Base-by-base conservation (phyloP, 2,113 vertebrate species). In the Athene cunicularia region DNA sequence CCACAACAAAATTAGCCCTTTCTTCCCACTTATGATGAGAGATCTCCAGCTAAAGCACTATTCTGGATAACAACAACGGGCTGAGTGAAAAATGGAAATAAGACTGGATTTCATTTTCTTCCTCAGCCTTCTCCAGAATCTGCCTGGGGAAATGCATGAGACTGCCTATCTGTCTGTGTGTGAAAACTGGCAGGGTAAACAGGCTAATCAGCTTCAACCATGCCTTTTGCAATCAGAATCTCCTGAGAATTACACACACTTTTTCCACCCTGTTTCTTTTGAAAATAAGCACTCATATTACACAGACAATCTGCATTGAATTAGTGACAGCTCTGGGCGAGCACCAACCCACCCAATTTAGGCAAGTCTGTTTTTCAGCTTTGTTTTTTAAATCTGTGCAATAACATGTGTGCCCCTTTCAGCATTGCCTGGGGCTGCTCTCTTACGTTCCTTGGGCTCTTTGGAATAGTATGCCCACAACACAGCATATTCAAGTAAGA, bases 131-230 rank as follows among this genome's bases (percentile, higher is more conserved):
- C 53, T 86, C 33, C 86, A 80, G 76, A 92, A 53, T 56, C 41
- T 96, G 68, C 66, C 56, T 39, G 52, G 83, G 86, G 56, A 85
- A 83, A 85, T 32, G 14, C 71, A 91, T 23, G 16, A 81, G 81
- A 21, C 50, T 71, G 41, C 35, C 62, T 95, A 86, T 90, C 66
- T 56, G 28, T 70, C 30, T 89, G 49, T 80, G 47, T 84, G 77
- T 47, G 58, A 87, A 95, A 88, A 92, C 74, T 87, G 49, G 19
- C 70, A 80, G 76, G 56, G 89, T 70, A 93, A 96, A 91, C 82
- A 86, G 74, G 39, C 83, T 95, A 80, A 95, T 94, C 83, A 93
- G 92, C 89, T 90, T 89, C 94, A 91, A 94, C 75, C 85, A 64
- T 66, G 80, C 55, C 58, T 83, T 77, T 82, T 90, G 73, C 86